These are phyloP conservation scores for Glaucidium brasilianum DNA, from an alignment of 2,113 vertebrate species.

Conservation along the genomic window DNA sequence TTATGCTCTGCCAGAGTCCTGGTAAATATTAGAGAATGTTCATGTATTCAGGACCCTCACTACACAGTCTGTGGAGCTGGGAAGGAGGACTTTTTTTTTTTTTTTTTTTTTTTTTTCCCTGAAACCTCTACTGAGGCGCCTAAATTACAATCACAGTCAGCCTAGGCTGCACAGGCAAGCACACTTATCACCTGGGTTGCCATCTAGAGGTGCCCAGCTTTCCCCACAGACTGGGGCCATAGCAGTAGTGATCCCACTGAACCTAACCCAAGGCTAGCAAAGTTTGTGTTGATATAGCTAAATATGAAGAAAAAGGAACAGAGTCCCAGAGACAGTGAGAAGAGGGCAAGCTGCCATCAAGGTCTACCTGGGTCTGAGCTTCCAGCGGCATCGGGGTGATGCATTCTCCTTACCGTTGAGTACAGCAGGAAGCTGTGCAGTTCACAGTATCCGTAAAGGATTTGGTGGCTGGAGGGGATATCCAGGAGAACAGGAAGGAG, in stretches of 20 bases:
- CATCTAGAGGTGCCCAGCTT: not conserved
- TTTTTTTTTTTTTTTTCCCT: not conserved
- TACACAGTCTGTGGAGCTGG: not conserved
- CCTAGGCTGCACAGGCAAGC: not conserved
- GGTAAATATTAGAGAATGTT: not conserved
- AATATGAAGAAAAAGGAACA: not conserved
- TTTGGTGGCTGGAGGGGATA: not conserved
- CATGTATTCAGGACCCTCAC: not conserved
- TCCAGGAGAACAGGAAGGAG: not conserved
- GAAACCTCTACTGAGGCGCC: not conserved
- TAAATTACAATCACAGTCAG: not conserved
- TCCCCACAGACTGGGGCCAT: not conserved
- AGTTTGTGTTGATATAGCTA: not conserved
- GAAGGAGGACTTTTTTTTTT: not conserved
- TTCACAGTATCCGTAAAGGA: not conserved
- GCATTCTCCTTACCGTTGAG: not conserved
- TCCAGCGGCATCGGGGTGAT: accelerated
- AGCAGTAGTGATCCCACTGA: not conserved
- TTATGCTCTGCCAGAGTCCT: not conserved
- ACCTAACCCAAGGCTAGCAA: not conserved
- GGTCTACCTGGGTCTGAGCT: not conserved
- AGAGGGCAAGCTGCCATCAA: not conserved
- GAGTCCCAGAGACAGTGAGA: not conserved
- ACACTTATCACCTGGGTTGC: not conserved
- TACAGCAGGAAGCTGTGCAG: not conserved